Percentiles rank a stretch among this genome's conserved stretches.
Evolutionary conservation across 2,113 vertebrate genomes (phyloP).

Genomic region (Sciurus niger): DNA sequence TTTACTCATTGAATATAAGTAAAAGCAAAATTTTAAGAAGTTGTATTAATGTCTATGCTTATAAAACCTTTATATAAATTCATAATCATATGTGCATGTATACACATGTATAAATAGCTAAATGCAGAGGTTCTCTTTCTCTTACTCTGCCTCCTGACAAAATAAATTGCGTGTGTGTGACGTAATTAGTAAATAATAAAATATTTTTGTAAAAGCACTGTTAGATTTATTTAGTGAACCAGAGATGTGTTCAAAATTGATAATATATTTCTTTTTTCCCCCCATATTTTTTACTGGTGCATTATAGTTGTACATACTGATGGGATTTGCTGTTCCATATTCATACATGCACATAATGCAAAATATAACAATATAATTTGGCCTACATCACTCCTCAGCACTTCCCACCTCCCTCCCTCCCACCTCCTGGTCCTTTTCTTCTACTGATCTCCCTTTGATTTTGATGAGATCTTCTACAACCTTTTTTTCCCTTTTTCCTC

Average conservation of each 20-base stretch:
- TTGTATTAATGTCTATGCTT: background rate
- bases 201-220: slow-evolving; percentile 34
- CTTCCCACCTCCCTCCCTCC: too few relatives aligned
- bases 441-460: too few relatives aligned
- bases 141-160: background rate
- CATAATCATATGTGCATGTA: background rate
- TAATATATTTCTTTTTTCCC: background rate
- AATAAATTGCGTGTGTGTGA: background rate
- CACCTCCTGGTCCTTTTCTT: too few relatives aligned
- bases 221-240: slow-evolving; percentile 58
- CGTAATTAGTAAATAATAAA: slow-evolving; percentile 31
- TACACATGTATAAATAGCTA: background rate
- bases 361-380: too few relatives aligned
- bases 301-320: too few relatives aligned
- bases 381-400: too few relatives aligned
- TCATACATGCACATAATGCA: too few relatives aligned
- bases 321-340: too few relatives aligned
- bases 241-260: background rate
- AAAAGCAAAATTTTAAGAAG: background rate
- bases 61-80: slow-evolving; percentile 35
- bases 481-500: too few relatives aligned
- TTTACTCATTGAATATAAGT: slow-evolving; percentile 14
- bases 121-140: background rate
- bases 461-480: too few relatives aligned
- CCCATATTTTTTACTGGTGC: too few relatives aligned